Evolutionary conservation across 2,888 invertebrate genomes (phyloP).

Genomic region (Zeuzera pyrina): DNA sequence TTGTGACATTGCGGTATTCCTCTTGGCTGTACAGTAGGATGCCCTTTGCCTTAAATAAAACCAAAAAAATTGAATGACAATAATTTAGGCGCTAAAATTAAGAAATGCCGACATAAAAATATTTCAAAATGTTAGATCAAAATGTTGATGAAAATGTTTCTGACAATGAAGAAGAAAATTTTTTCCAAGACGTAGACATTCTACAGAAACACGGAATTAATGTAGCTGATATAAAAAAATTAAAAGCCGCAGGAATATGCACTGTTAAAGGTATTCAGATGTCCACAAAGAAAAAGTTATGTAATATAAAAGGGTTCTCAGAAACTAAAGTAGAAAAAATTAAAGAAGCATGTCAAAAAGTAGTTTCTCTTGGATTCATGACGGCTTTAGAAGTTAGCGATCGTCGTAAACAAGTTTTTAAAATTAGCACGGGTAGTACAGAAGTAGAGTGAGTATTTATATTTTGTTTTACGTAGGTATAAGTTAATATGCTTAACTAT

Average conservation of each 20-base stretch:
- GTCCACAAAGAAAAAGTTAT: slow-evolving; percentile 81
- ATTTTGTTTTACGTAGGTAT: neutral
- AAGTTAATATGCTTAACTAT: no score
- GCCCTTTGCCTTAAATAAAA: slow-evolving; percentile 3
- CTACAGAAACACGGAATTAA: slow-evolving; percentile 75
- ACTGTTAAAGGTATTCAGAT: slow-evolving; percentile 87
- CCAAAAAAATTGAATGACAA: slow-evolving; percentile 12
- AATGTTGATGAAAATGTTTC: slow-evolving; percentile 52
- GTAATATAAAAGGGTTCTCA: slow-evolving; percentile 82
- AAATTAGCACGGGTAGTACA: slow-evolving; percentile 76
- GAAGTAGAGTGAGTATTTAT: slow-evolving; percentile 78
- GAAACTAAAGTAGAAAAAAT: slow-evolving; percentile 86
- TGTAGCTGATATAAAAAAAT: slow-evolving; percentile 82
- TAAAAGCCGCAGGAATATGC: slow-evolving; percentile 83
- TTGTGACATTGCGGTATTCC: slow-evolving; percentile 2
- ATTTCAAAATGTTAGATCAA: slow-evolving; percentile 45
- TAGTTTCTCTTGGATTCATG: slow-evolving; percentile 77
- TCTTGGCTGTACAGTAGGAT: slow-evolving; percentile 34
- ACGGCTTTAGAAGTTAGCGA: slow-evolving; percentile 83
- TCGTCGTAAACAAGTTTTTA: slow-evolving; percentile 80
- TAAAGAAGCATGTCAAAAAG: slow-evolving; percentile 82
- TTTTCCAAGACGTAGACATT: slow-evolving; percentile 83
- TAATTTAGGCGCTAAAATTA: neutral
- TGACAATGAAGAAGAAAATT: slow-evolving; percentile 76
- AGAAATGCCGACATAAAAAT: no score